Evolutionary conservation across 2,888 invertebrate genomes (phyloP).

Genomic region (Lasiommata megera): DNA sequence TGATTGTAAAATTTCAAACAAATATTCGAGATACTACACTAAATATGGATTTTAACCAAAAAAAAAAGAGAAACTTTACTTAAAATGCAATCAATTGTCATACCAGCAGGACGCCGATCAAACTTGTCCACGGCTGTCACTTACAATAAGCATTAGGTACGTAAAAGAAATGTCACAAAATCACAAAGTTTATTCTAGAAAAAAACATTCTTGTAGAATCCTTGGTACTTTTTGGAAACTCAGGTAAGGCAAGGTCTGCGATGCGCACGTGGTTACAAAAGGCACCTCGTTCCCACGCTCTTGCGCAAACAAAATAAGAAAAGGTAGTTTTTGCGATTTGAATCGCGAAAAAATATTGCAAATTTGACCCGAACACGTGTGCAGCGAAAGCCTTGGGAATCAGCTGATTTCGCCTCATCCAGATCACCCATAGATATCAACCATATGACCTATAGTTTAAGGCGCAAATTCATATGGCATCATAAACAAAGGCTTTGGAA

Average conservation of each 20-base stretch:
- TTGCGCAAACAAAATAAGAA: conserved; percentile 55
- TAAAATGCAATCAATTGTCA: not conserved
- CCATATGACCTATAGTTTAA: conserved; percentile 18
- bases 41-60: too few relatives aligned
- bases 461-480: not conserved
- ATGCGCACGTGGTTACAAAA: conserved; percentile 49
- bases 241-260: conserved; percentile 45
- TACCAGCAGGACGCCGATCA: conserved; percentile 44
- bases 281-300: conserved; percentile 58
- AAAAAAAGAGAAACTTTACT: conserved; percentile 1
- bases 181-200: conserved; percentile 9
- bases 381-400: conserved; percentile 55
- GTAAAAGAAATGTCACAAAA: conserved; percentile 33
- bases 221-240: conserved; percentile 38
- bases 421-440: conserved; percentile 31
- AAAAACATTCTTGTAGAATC: not conserved
- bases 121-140: conserved; percentile 42
- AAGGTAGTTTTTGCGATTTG: conserved; percentile 46
- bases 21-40: too few relatives aligned
- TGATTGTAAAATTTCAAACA: too few relatives aligned
- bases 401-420: conserved; percentile 51
- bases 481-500: conserved; percentile 5
- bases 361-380: conserved; percentile 60
- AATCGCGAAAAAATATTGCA: conserved; percentile 59
- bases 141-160: conserved; percentile 33